These are phyloP conservation scores for Sycophaga agraensis DNA, from an alignment of 1,140 invertebrate genomes.

Conservation along the genomic window DNA sequence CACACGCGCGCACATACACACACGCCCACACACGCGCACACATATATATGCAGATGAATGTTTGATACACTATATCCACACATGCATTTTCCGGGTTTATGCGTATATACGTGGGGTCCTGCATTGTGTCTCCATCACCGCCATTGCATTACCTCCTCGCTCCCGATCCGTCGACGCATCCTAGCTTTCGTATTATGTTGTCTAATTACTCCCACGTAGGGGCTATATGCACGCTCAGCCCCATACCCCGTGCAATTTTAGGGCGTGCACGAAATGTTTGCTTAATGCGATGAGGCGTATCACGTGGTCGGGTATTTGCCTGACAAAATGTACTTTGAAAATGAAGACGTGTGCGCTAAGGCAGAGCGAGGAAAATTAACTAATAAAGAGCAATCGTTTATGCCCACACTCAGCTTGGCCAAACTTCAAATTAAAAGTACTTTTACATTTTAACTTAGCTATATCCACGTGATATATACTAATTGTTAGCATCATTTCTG, in stretches of 20 bases:
- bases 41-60: too few relatives aligned
- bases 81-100: too few relatives aligned
- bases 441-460: neutral
- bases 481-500: too few relatives aligned
- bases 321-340: neutral
- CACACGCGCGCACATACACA: too few relatives aligned
- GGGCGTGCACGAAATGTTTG: neutral
- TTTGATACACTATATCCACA: too few relatives aligned
- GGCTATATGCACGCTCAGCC: neutral
- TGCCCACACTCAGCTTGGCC: too few relatives aligned
- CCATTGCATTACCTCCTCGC: neutral
- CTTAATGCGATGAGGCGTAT: conserved; percentile 2
- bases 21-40: too few relatives aligned
- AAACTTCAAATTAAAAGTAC: too few relatives aligned
- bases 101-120: neutral
- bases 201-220: conserved; percentile 15
- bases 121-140: neutral
- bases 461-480: too few relatives aligned
- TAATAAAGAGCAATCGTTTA: neutral
- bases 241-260: conserved; percentile 3
- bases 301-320: neutral
- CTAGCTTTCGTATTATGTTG: conserved; percentile 6
- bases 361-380: neutral
- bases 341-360: conserved; percentile 5
- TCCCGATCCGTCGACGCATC: conserved; percentile 9